These are phyloP conservation scores for Callyntrura guangdongensis DNA, from an alignment of 2,888 invertebrate genomes.

Conservation along the genomic window DNA sequence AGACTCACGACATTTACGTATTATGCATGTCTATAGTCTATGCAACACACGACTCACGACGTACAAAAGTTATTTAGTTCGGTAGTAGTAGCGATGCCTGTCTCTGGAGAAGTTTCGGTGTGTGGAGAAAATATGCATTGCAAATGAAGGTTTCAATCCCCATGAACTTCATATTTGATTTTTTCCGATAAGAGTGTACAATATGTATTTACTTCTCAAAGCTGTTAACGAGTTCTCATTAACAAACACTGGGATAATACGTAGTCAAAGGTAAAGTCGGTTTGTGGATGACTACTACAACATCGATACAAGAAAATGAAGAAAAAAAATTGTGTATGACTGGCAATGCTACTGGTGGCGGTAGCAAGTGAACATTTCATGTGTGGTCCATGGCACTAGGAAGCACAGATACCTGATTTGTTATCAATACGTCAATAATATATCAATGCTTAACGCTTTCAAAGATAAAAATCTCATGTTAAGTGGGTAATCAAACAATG, in stretches of 20 bases:
- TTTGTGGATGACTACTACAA: background rate
- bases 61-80: background rate
- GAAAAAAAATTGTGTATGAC: background rate
- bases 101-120: too few species aligned
- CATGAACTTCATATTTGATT: conserved; percentile 54
- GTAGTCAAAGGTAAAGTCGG: too few species aligned
- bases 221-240: conserved; percentile 44
- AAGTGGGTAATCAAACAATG: background rate
- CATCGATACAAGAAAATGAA: background rate
- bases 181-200: conserved; percentile 8
- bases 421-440: background rate
- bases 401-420: background rate
- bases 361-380: too few species aligned
- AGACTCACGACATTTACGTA: background rate
- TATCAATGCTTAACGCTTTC: too few species aligned
- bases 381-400: too few species aligned
- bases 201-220: background rate
- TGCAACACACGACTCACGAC: background rate
- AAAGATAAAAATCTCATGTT: background rate
- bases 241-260: conserved; percentile 27
- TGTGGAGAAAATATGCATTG: conserved; percentile 25
- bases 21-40: conserved; percentile 20
- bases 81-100: background rate
- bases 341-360: background rate
- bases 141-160: conserved; percentile 43